These are phyloP conservation scores for Martes martes DNA, from an alignment of 2,113 vertebrate genomes.

Conservation along the genomic window DNA sequence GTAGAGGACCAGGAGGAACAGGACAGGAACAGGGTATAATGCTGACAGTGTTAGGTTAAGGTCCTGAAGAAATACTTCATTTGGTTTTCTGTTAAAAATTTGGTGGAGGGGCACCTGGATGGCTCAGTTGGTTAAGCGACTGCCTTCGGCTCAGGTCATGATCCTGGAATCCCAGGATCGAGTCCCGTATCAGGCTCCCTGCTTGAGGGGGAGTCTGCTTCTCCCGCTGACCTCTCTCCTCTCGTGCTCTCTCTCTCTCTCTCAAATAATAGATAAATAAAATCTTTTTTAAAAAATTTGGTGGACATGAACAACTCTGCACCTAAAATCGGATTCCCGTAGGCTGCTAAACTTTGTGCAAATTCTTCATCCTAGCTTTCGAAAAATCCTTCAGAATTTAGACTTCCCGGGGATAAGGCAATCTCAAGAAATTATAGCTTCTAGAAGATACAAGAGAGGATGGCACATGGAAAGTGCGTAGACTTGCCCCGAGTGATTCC, in stretches of 20 bases:
- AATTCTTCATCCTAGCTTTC: not conserved
- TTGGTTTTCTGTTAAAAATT: not conserved
- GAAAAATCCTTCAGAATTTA: not conserved
- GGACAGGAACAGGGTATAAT: not conserved
- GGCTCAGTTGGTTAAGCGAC: too few relatives aligned
- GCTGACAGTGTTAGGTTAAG: not conserved
- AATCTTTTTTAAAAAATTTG: not conserved
- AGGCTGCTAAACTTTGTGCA: not conserved
- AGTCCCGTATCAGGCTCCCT: too few relatives aligned
- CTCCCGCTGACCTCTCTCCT: too few relatives aligned
- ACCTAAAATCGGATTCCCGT: not conserved
- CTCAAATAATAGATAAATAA: not conserved
- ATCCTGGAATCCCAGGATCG: too few relatives aligned
- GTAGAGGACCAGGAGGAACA: not conserved
- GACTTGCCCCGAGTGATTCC: not conserved
- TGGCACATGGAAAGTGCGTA: not conserved
- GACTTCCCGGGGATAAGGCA: not conserved
- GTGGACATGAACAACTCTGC: not conserved
- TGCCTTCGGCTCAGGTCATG: too few relatives aligned
- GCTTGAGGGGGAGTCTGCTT: too few relatives aligned
- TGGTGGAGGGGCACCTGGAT: too few relatives aligned
- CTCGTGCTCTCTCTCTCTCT: too few relatives aligned
- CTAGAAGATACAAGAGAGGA: not conserved
- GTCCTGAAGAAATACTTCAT: too few relatives aligned
- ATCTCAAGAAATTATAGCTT: not conserved